Evolutionary conservation across 37 sponge, comb jelly and placozoan genomes (phyloP).

Genomic region (Hormiphora californensis): DNA sequence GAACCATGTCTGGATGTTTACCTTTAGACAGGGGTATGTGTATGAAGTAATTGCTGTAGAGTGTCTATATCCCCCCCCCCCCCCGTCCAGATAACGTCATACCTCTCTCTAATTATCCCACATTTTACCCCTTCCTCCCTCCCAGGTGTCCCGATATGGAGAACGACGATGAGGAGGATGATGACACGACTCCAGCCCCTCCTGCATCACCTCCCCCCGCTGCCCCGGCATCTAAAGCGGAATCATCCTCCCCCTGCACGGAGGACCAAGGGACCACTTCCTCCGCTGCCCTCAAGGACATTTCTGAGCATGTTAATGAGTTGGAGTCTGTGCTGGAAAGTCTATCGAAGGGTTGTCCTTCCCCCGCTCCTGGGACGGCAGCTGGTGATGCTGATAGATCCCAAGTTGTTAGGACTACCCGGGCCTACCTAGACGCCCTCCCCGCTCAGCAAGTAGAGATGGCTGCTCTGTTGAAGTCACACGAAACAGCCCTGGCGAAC

Average conservation of each 20-base stretch:
- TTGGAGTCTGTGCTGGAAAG: conserved; percentile 28
- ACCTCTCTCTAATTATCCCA: no score
- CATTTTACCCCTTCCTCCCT: no score
- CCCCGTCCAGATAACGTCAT: no score
- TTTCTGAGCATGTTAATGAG: conserved; percentile 27
- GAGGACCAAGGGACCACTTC: no score
- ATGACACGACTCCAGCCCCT: no score
- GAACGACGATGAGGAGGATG: no score
- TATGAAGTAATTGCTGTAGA: no score
- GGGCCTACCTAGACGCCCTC: background rate
- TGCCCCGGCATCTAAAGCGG: background rate
- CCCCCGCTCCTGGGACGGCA: background rate
- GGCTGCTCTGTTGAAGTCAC: background rate
- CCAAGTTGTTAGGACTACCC: background rate
- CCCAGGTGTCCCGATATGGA: conserved; percentile 35
- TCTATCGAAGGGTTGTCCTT: conserved; percentile 1
- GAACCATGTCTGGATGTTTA: no score
- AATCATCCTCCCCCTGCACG: background rate
- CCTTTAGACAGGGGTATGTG: no score
- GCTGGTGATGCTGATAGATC: no score
- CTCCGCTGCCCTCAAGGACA: conserved; percentile 10
- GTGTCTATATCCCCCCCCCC: no score
- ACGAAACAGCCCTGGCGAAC: background rate
- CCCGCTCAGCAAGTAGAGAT: background rate
- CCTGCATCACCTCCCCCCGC: background rate